phyloP scores from a whole-genome alignment of 2,888 invertebrate genomes.

The Scaptodrosophila latifasciaeformis region DNA sequence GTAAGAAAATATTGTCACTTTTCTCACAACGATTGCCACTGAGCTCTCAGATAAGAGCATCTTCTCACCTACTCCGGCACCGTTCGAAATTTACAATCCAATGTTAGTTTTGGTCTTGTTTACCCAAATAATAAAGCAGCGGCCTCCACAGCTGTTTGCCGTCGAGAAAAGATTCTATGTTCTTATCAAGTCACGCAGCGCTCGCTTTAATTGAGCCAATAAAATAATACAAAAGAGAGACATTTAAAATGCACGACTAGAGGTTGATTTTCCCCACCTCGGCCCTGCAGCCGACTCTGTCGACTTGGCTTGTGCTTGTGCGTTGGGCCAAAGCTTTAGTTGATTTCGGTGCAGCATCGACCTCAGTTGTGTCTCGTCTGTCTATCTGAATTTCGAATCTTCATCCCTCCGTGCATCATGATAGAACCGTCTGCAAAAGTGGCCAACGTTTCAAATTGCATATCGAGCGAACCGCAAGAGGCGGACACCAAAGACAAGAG shows the following conservation, averaged over 20 bases:
- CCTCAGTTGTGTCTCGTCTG: constrained; percentile 33
- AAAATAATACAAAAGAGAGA: constrained; percentile 63
- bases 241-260: constrained; percentile 49
- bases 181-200: constrained; percentile 46
- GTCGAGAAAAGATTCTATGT: neutral
- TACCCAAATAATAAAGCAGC: too few species aligned
- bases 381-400: constrained; percentile 13
- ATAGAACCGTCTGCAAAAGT: constrained; percentile 15
- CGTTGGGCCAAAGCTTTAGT: constrained; percentile 35
- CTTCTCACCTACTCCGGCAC: too few species aligned
- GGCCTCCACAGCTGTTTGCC: too few species aligned
- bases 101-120: too few species aligned
- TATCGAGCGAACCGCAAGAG: constrained; percentile 38
- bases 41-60: too few species aligned
- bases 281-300: constrained; percentile 14
- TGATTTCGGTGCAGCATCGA: constrained; percentile 47
- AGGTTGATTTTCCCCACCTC: constrained; percentile 41
- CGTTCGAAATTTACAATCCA: too few species aligned
- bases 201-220: constrained; percentile 68
- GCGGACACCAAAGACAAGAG: constrained; percentile 16
- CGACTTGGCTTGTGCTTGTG: constrained; percentile 43
- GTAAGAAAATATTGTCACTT: too few species aligned
- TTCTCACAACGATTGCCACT: too few species aligned
- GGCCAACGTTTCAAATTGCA: constrained; percentile 29
- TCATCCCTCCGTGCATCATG: constrained; percentile 28